Evolutionary conservation across 2,888 invertebrate genomes (phyloP).

Genomic region (Antitype chi): DNA sequence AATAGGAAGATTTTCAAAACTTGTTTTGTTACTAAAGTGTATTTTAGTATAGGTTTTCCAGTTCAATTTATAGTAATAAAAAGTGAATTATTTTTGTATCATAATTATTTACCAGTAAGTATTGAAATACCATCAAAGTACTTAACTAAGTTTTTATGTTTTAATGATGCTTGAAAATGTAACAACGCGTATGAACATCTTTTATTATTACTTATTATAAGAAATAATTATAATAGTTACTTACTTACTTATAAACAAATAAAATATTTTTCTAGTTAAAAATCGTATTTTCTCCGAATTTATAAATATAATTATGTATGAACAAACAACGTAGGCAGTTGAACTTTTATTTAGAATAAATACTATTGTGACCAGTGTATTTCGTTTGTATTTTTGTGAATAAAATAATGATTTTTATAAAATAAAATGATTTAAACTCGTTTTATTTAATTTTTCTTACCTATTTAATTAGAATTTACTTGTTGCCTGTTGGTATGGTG

Average conservation of each 20-base stretch:
- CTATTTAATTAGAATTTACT: not conserved
- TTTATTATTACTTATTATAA: slow-evolving; percentile 11
- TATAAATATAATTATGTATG: slow-evolving; percentile 16
- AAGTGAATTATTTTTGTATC: slow-evolving; percentile 14
- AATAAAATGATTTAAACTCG: slow-evolving; percentile 14
- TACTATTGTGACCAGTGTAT: slow-evolving; percentile 46
- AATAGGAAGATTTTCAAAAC: not conserved
- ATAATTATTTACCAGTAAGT: not conserved
- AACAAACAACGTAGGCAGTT: slow-evolving; percentile 12
- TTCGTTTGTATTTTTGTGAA: slow-evolving; percentile 66
- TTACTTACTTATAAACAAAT: slow-evolving; percentile 4
- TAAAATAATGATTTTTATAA: slow-evolving; percentile 59
- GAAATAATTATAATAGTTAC: not conserved
- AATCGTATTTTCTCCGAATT: slow-evolving; percentile 21
- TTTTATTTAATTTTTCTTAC: slow-evolving; percentile 1
- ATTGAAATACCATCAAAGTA: not conserved
- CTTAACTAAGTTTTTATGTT: not conserved
- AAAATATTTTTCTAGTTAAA: slow-evolving; percentile 21
- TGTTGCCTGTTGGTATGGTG: not conserved
- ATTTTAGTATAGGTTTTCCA: not conserved
- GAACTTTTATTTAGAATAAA: slow-evolving; percentile 21
- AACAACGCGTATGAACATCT: not conserved
- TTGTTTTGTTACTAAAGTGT: not conserved
- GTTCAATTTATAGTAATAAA: slow-evolving; percentile 7
- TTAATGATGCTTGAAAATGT: not conserved